phyloP scores from a whole-genome alignment of 2,797 vertebrate species.

The Myiotriccus ornatus region DNA sequence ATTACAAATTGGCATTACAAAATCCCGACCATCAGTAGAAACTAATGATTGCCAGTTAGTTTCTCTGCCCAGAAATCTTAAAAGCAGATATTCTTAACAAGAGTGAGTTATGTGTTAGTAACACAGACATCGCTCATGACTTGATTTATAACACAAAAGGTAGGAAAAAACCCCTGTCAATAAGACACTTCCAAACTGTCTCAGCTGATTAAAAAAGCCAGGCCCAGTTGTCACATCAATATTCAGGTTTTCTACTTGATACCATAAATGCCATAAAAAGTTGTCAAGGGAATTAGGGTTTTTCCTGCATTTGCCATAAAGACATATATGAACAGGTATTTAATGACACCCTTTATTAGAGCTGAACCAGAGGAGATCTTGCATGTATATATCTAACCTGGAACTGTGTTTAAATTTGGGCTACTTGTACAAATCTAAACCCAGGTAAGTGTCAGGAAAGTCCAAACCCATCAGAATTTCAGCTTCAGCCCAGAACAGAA shows the following conservation, averaged over 20 bases:
- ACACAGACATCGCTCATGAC: background rate
- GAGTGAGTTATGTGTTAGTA: background rate
- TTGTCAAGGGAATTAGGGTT: background rate
- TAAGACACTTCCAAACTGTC: background rate
- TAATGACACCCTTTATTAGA: background rate
- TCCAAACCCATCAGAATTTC: background rate
- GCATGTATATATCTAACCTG: background rate
- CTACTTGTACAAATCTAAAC: background rate
- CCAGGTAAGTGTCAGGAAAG: background rate
- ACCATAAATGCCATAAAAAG: background rate
- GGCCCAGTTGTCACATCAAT: background rate
- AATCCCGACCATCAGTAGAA: background rate
- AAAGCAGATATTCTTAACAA: background rate
- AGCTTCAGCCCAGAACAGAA: background rate
- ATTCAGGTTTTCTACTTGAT: background rate
- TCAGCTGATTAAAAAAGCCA: background rate
- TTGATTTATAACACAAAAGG: background rate
- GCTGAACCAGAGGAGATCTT: background rate
- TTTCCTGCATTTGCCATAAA: background rate
- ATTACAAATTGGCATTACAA: background rate
- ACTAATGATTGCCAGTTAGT: background rate
- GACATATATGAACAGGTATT: background rate
- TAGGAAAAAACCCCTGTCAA: background rate
- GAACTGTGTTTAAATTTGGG: background rate
- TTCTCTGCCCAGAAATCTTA: background rate